Base-by-base conservation (phyloP, 2,113 vertebrate species). In the Hemiscyllium ocellatum region DNA sequence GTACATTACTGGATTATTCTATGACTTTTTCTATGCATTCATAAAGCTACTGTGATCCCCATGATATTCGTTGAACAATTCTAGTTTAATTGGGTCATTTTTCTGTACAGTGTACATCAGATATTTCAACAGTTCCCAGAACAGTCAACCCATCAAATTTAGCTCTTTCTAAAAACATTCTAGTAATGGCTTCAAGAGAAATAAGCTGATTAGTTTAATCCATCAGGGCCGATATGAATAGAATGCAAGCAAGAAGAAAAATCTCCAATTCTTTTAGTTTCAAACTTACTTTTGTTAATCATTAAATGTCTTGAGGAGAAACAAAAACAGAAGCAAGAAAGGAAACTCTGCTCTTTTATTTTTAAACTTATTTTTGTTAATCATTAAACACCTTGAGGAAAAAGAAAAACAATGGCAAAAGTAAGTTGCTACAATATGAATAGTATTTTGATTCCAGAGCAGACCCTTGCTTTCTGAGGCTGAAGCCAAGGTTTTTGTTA, bases 121-220 rank as follows among this genome's bases (percentile, higher is more conserved):
- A 17, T 72, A 95, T 95, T 72, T 52, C 94, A 95, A 29, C 42
- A 29, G 42, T 52, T 95, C 94, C 37, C 33, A 66, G 89, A 95
- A 47, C 87, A 70, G 24, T 33, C 69, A 72, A 52, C 42, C 42
- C 42, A 29, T 47, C 37, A 95, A 70, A 52, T 72, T 33, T 50
- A 50, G 68, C 66, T 50, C 2, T 76, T 52, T 76, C 42, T 50
- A 52, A 95, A 95, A 72, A 52, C 12, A 95, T 52, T 42, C 33
- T 61, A 61, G 52, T 19, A 26, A 94, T 0, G 47, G 1, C 22
- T 22, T 47, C 66, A 66, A 76, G 94, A 95, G 42, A 76, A 50
- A 52, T 19, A 70, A 94, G 8, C 29, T 50, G 24, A 17, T 26
- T 50, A 50, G 17, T 15, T 95, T 12, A 72, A 72, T 70, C 94